Percentiles rank a stretch among this genome's conserved stretches.
phyloP scores from a whole-genome alignment of 2,113 vertebrate species.

The Calonectris borealis region DNA sequence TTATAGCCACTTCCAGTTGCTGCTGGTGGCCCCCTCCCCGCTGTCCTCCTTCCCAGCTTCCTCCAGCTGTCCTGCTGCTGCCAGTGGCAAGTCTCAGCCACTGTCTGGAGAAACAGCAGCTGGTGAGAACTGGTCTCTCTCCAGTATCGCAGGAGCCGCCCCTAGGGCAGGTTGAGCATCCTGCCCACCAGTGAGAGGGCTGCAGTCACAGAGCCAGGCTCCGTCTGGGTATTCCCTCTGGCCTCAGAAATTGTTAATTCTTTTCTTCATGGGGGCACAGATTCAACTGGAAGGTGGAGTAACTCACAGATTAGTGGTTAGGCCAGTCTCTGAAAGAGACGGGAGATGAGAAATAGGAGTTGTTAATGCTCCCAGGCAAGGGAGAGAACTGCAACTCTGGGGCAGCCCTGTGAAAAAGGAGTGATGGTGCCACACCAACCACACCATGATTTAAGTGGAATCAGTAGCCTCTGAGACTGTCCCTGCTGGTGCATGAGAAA shows the following conservation, averaged over 20 bases:
- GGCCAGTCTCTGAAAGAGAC: not conserved
- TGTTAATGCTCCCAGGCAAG: not conserved
- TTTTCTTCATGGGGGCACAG: not conserved
- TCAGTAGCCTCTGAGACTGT: not conserved
- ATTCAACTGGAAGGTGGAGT: not conserved
- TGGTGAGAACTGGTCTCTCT: not conserved
- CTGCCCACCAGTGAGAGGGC: not conserved
- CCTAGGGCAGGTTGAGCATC: not conserved
- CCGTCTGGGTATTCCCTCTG: not conserved
- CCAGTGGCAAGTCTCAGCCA: not conserved
- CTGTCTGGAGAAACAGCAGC: not conserved
- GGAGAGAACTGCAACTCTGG: not conserved
- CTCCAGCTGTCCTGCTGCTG: not conserved
- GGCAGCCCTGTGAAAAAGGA: not conserved
- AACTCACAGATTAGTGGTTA: not conserved
- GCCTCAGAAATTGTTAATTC: not conserved
- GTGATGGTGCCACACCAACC: not conserved
- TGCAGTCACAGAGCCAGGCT: not conserved
- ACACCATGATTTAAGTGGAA: not conserved
- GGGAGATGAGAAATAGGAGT: not conserved
- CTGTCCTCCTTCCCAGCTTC: not conserved
- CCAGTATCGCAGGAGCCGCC: not conserved
- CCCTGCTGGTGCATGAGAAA: not conserved
- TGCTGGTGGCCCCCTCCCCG: not conserved
- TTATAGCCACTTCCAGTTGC: not conserved